Base-by-base conservation (phyloP, 2,113 vertebrate species). In the Aviceda subcristata region DNA sequence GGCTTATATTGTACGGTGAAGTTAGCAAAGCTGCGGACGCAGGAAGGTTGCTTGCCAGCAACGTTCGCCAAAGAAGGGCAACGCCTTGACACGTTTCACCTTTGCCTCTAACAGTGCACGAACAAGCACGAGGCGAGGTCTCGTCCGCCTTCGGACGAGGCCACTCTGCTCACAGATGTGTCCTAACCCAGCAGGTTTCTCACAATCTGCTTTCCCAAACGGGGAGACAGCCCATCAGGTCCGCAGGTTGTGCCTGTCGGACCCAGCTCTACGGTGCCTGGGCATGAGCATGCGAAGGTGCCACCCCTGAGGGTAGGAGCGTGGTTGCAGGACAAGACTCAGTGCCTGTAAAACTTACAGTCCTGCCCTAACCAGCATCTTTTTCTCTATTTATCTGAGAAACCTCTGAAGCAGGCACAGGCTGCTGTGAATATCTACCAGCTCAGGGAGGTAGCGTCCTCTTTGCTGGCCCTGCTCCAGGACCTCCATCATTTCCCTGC, bases 221-320 rank as follows among this genome's bases (percentile, higher is more conserved):
- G 6, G 12, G 50, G 10, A 55, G 12, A 13, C 19, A n/a, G 12
- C 30, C 45, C 1, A 0, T 5, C 0, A 1, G 46, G 11, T 91
- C 39, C 45, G 38, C 69, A 64, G 84, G 39, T 15, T 32, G 9
- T 11, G 36, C 17, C 39, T n/a, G 51, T 13, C 79, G 79, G 51
- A n/a, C 5, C 60, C 73, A 68, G 75, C n/a, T 43, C 74, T 12
- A 1, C 24, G 34, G 48, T 3, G 34, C 48, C 2, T 0, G 30
- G 8, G 67, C 22, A 26, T 4, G 22, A 45, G 57, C 23, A 2
- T 0, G 19, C 23, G 45, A 48, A 53, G 83, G 19, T 36, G 67
- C 60, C 53, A 1, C 67, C 10, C 57, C 32, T 4, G 0, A 15
- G 20, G 39, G 32, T 7, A n/a, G 76, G 36, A 69, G 32, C 0